phyloP scores from a whole-genome alignment of 2,797 vertebrate genomes.

The Macropus fuliginosus region DNA sequence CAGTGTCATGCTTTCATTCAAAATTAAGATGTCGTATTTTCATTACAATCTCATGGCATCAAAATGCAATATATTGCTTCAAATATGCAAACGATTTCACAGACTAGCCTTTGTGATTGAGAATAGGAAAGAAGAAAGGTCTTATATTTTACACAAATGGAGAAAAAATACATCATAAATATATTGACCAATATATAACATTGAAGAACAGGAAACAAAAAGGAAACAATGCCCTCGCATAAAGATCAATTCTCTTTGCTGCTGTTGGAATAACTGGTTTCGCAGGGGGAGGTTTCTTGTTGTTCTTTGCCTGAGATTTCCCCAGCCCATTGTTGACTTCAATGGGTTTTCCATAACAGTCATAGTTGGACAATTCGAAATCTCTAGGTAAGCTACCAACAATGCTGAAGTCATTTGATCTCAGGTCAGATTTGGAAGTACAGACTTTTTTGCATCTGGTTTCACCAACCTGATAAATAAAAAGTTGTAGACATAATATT shows the following conservation, averaged over 20 bases:
- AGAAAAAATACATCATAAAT: conserved; percentile 92
- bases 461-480: conserved; percentile 92
- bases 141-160: conserved; percentile 76
- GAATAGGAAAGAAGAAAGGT: conserved; percentile 78
- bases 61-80: conserved; percentile 86
- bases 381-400: conserved; percentile 98
- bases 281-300: conserved; percentile 94
- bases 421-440: conserved; percentile 98
- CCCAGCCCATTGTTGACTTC: conserved; percentile 87
- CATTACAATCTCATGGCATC: conserved; percentile 84
- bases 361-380: conserved; percentile 99
- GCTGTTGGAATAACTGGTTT: conserved; percentile 98
- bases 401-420: conserved; percentile 99
- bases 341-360: conserved; percentile 99
- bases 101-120: conserved; percentile 80
- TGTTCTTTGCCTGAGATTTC: conserved; percentile 94
- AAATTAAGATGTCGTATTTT: conserved; percentile 82
- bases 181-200: conserved; percentile 98
- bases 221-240: conserved; percentile 96
- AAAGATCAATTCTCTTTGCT: conserved; percentile 96
- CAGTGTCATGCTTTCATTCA: conserved; percentile 88
- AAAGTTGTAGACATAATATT: conserved; percentile 63
- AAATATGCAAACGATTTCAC: conserved; percentile 85
- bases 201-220: conserved; percentile 99
- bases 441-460: conserved; percentile 99